These are phyloP conservation scores for Euphydryas editha DNA, from an alignment of 2,888 invertebrate species.

Conservation along the genomic window DNA sequence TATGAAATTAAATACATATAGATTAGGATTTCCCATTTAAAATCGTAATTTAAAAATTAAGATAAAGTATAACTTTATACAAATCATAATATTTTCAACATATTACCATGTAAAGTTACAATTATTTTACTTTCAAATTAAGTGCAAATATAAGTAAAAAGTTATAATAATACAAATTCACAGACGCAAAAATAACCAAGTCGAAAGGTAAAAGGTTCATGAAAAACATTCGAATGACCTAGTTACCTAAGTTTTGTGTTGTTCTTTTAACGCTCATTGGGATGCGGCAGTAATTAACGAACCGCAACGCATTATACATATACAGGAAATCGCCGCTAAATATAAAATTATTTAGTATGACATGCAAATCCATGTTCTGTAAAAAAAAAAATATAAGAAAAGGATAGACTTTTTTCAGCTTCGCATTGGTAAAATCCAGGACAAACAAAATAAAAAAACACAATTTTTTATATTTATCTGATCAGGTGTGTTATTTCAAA, in stretches of 20 bases:
- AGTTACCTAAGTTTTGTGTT: conserved; percentile 7
- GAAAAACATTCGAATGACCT: conserved; percentile 12
- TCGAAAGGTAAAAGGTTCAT: neutral
- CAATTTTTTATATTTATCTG: too few species aligned
- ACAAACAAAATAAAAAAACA: too few species aligned
- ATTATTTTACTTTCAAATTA: conserved; percentile 1
- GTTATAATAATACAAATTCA: neutral
- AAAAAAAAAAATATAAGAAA: too few species aligned
- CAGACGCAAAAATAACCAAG: neutral
- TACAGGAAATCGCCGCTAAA: conserved; percentile 1
- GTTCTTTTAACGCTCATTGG: conserved; percentile 6
- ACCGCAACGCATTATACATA: conserved; percentile 9
- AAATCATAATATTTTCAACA: neutral
- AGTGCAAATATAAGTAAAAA: neutral
- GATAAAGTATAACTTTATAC: neutral
- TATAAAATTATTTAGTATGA: conserved; percentile 4
- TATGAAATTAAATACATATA: too few species aligned
- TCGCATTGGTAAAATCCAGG: too few species aligned
- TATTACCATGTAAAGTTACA: neutral
- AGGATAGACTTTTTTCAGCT: too few species aligned
- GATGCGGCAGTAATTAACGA: conserved; percentile 14
- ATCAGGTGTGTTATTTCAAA: too few species aligned
- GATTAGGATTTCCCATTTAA: too few species aligned
- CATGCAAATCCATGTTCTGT: neutral
- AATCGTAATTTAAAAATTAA: neutral